These are phyloP conservation scores for Jacana jacana DNA, from an alignment of 2,113 vertebrate species.

Conservation along the genomic window DNA sequence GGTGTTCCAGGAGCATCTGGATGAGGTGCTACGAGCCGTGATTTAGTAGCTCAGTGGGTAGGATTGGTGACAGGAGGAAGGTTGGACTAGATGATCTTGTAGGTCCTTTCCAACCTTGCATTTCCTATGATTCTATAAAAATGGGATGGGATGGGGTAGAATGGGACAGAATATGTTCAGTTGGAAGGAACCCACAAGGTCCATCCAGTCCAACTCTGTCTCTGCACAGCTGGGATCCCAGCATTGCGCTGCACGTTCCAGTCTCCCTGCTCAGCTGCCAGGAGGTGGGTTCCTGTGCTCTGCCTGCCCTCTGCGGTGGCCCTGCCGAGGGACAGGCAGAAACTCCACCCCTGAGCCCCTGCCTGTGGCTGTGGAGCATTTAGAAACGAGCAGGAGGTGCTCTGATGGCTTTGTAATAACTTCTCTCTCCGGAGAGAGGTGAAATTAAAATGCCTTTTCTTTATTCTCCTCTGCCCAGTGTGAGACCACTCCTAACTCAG, in stretches of 20 bases:
- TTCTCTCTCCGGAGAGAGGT: neutral
- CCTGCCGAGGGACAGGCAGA: neutral
- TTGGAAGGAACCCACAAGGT: neutral
- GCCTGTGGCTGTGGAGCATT: neutral
- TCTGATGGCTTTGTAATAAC: neutral
- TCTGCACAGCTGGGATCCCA: rapidly evolving
- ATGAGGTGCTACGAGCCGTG: no score
- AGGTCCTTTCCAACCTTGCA: no score
- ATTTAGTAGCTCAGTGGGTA: no score
- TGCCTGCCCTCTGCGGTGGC: neutral
- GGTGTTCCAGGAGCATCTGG: no score
- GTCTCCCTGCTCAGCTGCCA: rapidly evolving
- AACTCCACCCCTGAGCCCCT: neutral
- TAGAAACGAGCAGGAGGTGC: neutral
- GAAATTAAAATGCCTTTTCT: neutral
- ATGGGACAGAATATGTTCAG: no score
- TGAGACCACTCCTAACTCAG: conserved; percentile 37
- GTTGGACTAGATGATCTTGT: no score
- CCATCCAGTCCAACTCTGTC: rapidly evolving
- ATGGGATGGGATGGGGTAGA: neutral
- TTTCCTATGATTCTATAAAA: no score
- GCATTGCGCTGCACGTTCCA: rapidly evolving
- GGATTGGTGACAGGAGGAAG: no score
- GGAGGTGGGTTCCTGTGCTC: rapidly evolving
- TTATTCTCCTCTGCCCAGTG: neutral